phyloP scores from a whole-genome alignment of 2,888 invertebrate species.

The Apamea crenata region DNA sequence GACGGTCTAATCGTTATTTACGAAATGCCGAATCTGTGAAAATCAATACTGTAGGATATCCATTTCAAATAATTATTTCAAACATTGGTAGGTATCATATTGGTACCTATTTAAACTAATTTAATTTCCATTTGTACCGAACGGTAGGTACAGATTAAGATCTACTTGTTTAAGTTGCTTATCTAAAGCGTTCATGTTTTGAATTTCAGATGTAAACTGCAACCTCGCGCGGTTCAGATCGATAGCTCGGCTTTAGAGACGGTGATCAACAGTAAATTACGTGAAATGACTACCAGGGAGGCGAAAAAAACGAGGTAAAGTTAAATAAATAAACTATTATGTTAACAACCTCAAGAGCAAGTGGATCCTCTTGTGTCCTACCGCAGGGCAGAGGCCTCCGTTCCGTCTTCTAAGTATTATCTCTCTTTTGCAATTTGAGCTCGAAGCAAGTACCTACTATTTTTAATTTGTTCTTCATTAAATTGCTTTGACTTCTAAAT shows the following conservation, averaged over 20 bases:
- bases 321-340: constrained; percentile 11
- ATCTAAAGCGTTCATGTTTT: constrained; percentile 33
- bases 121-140: constrained; percentile 7
- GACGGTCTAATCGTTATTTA: too few species aligned
- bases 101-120: not conserved
- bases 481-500: not conserved
- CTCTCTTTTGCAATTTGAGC: not conserved
- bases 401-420: not conserved
- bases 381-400: not conserved
- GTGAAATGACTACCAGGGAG: constrained; percentile 84
- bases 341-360: not conserved
- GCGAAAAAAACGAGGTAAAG: constrained; percentile 83
- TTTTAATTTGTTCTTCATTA: not conserved
- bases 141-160: not conserved
- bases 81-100: not conserved
- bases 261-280: constrained; percentile 88
- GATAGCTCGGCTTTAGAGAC: constrained; percentile 89
- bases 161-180: not conserved
- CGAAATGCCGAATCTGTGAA: not conserved
- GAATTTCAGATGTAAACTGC: constrained; percentile 90
- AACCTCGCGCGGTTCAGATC: constrained; percentile 89
- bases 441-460: not conserved
- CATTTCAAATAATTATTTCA: not conserved
- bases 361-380: not conserved
- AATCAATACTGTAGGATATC: not conserved